These are phyloP conservation scores for Rhimphoctona megacephalus DNA, from an alignment of 2,888 invertebrate genomes.

Conservation along the genomic window DNA sequence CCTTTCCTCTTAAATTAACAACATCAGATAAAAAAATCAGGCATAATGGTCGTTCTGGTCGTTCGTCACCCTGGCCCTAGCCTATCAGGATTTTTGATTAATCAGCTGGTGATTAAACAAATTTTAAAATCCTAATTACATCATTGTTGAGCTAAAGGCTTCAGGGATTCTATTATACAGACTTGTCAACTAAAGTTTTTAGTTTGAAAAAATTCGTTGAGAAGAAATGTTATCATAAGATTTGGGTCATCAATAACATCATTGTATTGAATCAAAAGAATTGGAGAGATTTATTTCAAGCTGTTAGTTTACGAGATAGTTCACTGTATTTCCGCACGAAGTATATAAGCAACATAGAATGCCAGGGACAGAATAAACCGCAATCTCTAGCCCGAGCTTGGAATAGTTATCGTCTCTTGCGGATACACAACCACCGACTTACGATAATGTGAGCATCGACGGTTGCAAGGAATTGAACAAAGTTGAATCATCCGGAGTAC, in stretches of 20 bases:
- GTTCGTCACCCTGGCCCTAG: not conserved
- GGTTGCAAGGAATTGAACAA: not conserved
- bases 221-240: not conserved
- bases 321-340: not conserved
- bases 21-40: not conserved
- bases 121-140: not conserved
- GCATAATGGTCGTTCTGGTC: too few relatives aligned
- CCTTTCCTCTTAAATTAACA: slow-evolving; percentile 16
- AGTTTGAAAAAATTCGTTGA: not conserved
- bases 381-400: slow-evolving; percentile 18
- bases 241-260: too few relatives aligned
- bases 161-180: not conserved
- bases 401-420: slow-evolving; percentile 28
- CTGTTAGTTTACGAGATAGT: slow-evolving; percentile 15
- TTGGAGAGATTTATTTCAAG: not conserved
- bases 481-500: not conserved
- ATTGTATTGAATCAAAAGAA: not conserved
- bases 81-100: not conserved
- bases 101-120: not conserved
- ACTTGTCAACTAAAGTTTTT: not conserved
- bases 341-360: not conserved
- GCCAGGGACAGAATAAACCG: slow-evolving; percentile 25
- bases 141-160: not conserved
- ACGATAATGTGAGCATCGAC: slow-evolving; percentile 35
- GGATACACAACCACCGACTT: slow-evolving; percentile 22